Base-by-base conservation (phyloP, 37 sponge, comb jelly and placozoan species). In the Dysidea cf. avara region DNA sequence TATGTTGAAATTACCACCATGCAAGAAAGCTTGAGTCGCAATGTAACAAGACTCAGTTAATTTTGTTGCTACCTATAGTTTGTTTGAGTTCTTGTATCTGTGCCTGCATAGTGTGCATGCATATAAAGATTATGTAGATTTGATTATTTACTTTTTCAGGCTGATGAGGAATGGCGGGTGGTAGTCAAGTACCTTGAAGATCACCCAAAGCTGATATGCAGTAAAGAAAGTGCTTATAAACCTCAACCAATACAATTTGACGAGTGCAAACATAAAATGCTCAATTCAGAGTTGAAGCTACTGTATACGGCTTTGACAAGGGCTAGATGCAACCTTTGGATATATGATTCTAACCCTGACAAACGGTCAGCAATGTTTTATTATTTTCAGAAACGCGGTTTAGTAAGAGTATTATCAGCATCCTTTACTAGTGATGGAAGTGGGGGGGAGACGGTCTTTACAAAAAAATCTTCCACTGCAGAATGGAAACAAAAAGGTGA, bases 301-400 rank as follows among this genome's bases (percentile, higher is more conserved):
- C 76, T 91, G 12, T 91, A 91, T 68, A 91, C 92, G 25, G 92
- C 92, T 0, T 64, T 91, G 16, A 91, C 92, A 22, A 61, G 92
- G 25, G 81, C 87, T 9, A 78, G 77, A 31, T 56, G 69, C 47
- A 91, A 86, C 48, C 59, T 91, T 4, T 91, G 92, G 92, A 69
- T 91, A 6, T 91, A 86, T 74, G 92, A 91, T 25, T 51, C 72
- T 2, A 52, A 78, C 49, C 25, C 64, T 14, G 40, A 48, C 0
- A 72, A 86, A 21, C 50, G 67, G 7, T 22, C 48, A 1, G 87
- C 92, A 9, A 56, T 81, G 37, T 75, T 75, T 64, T 64, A 79
- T 32, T 86, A 76, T 56, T 79, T 87, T 71, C 24, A 46, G 20
- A 75, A 33, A 24, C 31, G 52, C 31, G 59, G 75, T 2, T 35